phyloP scores from a whole-genome alignment of 2,797 vertebrate species.

The Chloroceryle amazona region DNA sequence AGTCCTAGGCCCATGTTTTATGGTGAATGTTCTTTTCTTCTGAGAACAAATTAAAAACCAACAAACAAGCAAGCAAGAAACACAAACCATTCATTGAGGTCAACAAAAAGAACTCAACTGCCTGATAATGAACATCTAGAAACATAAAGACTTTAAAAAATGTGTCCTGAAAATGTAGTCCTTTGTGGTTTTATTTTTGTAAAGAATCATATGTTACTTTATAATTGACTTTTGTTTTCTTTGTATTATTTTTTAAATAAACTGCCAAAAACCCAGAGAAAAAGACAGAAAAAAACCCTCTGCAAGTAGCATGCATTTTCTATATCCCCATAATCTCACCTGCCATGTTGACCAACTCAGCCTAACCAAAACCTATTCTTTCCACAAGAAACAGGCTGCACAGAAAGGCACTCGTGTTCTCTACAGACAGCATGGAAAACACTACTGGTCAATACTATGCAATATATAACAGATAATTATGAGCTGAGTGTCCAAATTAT shows the following conservation, averaged over 20 bases:
- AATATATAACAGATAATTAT: slow-evolving; percentile 87
- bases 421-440: slow-evolving; percentile 70
- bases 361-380: slow-evolving; percentile 73
- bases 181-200: background rate
- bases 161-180: background rate
- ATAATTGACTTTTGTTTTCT: background rate
- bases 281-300: background rate
- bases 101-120: slow-evolving; percentile 68
- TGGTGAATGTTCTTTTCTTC: slow-evolving; percentile 75
- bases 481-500: slow-evolving; percentile 87
- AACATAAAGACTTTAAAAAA: background rate
- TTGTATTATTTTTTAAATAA: slow-evolving; percentile 14
- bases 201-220: background rate
- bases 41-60: slow-evolving; percentile 69
- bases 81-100: slow-evolving; percentile 56
- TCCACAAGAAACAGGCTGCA: slow-evolving; percentile 65
- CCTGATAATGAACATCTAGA: slow-evolving; percentile 60
- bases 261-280: background rate
- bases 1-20: slow-evolving; percentile 62
- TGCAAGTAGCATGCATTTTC: slow-evolving; percentile 14
- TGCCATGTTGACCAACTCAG: slow-evolving; percentile 72
- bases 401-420: slow-evolving; percentile 71
- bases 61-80: background rate
- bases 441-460: slow-evolving; percentile 79
- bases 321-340: slow-evolving; percentile 54